Evolutionary conservation across 2,888 invertebrate genomes (phyloP), one percentile per base, ranked within the genome.

Genomic region (Papilio gigon): DNA sequence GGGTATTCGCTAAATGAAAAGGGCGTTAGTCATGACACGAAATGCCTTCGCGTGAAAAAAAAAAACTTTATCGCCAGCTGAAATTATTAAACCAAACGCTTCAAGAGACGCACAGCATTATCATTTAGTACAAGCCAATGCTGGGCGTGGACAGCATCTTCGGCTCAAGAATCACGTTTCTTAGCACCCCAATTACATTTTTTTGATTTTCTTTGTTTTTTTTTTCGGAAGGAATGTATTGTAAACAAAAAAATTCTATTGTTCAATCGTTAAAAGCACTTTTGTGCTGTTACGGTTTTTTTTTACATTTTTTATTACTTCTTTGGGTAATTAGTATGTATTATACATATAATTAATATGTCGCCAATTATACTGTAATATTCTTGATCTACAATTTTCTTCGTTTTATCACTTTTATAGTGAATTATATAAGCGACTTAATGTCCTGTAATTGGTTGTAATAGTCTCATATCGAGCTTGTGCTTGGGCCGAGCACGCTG

Each of bases 351-450:
- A 33, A 33, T 33, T 35, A 35, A 8, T 35, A 0, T 5, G 33
- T 35, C 8, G 33, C 33, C 11, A 35, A 35, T 35, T 35, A 9
- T n/a, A 40, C 12, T 14, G 12, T 40, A 17, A 8, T 42, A 42
- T 42, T 42, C 8, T 6, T 17, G 17, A 8, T 17, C 17, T 42
- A 42, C 17, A 61, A 61, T 71, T 72, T 71, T 67, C 75, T 76
- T 76, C 77, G 75, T 73, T 80, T 78, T 75, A 73, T 69, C 1
- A 76, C 74, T 75, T 76, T 77, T 74, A 72, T 74, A 74, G 75
- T 80, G 70, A 76, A 83, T 83, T 84, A 83, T 78, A 78, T 83
- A 82, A 84, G 81, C 78, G 78, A 75, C 78, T 78, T 70, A 74
- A 75, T 77, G 76, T 77, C 75, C 78, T 74, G 74, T 75, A 76